These are phyloP conservation scores for Toxonevra muliebris DNA, from an alignment of 2,888 invertebrate species.

Conservation along the genomic window DNA sequence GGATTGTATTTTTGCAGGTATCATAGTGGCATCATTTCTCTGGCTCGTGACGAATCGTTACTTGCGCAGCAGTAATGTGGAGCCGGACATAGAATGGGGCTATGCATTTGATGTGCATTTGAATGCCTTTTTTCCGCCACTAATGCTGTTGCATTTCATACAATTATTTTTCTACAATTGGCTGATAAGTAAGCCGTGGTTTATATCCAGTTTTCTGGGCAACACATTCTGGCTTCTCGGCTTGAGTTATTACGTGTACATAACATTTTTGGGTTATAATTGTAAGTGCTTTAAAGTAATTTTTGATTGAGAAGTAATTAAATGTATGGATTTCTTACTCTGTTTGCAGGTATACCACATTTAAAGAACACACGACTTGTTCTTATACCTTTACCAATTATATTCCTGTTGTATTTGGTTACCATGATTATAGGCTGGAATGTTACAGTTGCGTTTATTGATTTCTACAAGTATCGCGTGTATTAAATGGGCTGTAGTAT, in stretches of 20 bases:
- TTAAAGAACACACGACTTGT: conserved; percentile 86
- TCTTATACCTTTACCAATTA: conserved; percentile 82
- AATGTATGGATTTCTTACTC: neutral
- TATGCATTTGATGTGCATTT: conserved; percentile 98
- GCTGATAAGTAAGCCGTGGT: conserved; percentile 79
- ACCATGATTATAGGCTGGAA: conserved; percentile 84
- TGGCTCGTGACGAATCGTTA: conserved; percentile 75
- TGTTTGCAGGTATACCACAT: conserved; percentile 79
- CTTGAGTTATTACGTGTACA: conserved; percentile 91
- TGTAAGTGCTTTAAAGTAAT: conserved; percentile 74
- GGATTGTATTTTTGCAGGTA: conserved; percentile 90
- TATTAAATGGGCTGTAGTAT: conserved; percentile 64
- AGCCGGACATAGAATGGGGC: conserved; percentile 89
- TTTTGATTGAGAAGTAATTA: neutral
- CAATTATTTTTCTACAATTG: conserved; percentile 89
- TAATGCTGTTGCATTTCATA: conserved; percentile 91
- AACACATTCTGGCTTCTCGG: conserved; percentile 95
- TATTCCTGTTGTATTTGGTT: conserved; percentile 80
- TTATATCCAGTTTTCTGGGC: conserved; percentile 84
- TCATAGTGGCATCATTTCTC: conserved; percentile 85
- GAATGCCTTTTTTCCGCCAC: conserved; percentile 97
- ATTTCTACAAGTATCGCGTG: conserved; percentile 85
- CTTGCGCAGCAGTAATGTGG: conserved; percentile 56
- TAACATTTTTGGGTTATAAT: conserved; percentile 96
- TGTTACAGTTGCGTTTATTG: conserved; percentile 81